Conservation (phyloP, 35 echinoderm and acorn worm species). For the Ophioderma brevispina region DNA sequence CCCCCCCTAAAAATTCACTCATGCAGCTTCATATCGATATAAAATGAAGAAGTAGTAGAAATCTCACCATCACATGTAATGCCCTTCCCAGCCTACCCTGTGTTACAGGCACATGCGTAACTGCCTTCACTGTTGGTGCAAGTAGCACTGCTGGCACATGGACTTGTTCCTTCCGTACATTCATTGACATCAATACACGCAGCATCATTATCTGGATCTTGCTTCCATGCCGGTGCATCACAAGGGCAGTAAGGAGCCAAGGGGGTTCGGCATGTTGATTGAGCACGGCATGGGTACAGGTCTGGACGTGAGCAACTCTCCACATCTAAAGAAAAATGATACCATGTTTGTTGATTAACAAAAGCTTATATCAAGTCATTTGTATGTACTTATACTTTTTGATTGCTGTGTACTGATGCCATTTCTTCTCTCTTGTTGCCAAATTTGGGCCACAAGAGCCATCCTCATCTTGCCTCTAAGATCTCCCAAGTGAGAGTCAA, state of each 20-base stretch:
- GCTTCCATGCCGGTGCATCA: not conserved
- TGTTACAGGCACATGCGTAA: conserved; percentile 61
- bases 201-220: not conserved
- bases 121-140: conserved; percentile 65
- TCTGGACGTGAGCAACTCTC: not conserved
- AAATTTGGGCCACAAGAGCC: too few species aligned
- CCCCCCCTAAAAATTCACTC: too few species aligned
- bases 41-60: too few species aligned
- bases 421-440: too few species aligned
- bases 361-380: too few species aligned
- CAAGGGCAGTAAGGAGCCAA: not conserved
- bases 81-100: conserved; percentile 65
- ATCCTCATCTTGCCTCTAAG: too few species aligned
- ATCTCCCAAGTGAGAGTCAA: too few species aligned
- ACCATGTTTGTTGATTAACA: too few species aligned
- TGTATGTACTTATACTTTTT: too few species aligned
- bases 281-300: not conserved
- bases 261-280: not conserved
- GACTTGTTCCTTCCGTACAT: conserved; percentile 46
- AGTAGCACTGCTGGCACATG: conserved; percentile 34
- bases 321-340: not conserved
- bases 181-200: conserved; percentile 59
- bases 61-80: conserved; percentile 59
- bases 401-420: too few species aligned
- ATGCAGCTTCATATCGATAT: too few species aligned